phyloP scores from a whole-genome alignment of 2,888 invertebrate species.

The Thereva nobilitata region DNA sequence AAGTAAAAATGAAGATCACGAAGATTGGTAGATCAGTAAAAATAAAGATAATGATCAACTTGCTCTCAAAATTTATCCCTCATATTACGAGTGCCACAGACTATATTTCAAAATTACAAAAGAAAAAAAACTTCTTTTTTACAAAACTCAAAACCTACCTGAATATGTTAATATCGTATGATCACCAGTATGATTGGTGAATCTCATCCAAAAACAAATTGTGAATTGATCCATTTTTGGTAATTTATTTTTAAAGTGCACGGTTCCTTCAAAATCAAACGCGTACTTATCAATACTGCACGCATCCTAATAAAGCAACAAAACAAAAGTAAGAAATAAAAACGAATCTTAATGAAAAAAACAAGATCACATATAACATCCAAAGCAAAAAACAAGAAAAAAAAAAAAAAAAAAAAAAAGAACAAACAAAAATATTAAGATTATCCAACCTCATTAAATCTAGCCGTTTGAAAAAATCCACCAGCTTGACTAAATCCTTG shows the following conservation, averaged over 20 bases:
- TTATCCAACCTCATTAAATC: conserved; percentile 38
- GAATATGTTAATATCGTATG: conserved; percentile 83
- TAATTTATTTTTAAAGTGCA: conserved; percentile 72
- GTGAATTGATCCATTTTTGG: conserved; percentile 83
- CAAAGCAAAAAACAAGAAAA: conserved; percentile 13
- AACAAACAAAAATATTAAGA: conserved; percentile 11
- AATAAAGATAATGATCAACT: too few species aligned
- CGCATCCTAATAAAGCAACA: conserved; percentile 57
- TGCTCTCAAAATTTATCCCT: too few species aligned
- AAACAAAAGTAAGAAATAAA: conserved; percentile 8
- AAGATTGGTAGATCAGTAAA: too few species aligned
- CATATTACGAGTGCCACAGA: too few species aligned
- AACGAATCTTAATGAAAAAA: too few species aligned
- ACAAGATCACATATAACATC: conserved; percentile 14
- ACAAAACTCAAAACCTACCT: conserved; percentile 62
- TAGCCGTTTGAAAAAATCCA: conserved; percentile 25
- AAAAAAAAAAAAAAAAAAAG: conserved; percentile 11
- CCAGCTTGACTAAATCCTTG: conserved; percentile 12
- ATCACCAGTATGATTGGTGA: conserved; percentile 79
- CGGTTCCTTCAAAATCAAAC: conserved; percentile 69
- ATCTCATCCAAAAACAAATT: conserved; percentile 81
- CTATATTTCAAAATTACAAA: too few species aligned
- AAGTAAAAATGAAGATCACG: too few species aligned
- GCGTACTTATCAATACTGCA: conserved; percentile 72
- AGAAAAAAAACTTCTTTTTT: too few species aligned